Evolutionary conservation across 2,888 invertebrate species (phyloP), one percentile per base, ranked within the genome.

Genomic region (Lycocerus yunnanus): DNA sequence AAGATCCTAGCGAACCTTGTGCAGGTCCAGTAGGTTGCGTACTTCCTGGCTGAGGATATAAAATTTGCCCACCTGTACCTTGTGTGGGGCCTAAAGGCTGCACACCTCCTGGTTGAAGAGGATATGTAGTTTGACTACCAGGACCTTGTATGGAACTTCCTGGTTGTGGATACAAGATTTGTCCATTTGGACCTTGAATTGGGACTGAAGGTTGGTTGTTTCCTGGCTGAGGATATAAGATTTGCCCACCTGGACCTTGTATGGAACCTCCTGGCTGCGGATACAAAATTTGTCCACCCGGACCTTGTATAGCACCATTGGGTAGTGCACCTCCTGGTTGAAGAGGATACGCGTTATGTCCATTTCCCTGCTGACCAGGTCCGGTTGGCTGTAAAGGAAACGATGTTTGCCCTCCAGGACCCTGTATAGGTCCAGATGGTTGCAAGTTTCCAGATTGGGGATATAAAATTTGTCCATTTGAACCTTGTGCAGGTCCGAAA

Each of bases 81-180:
- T 18, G 24, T 11, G 13, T 15, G 43, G 65, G 10, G 66, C 66
- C 68, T 69, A 71, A 60, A 21, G 67, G 9, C 24, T 59, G 72
- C 59, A 13, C 21, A 24, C 73, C 69, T 21, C 61, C 59, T 15
- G 43, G 27, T 27, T 43, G 43, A n/a, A 43, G 24, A 13, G 43
- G 43, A 10, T 43, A 43, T 43, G 13, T 13, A 1, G 8, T 6
- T 78, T 76, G 76, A n/a, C 75, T 77, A 69, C 71, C 71, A 63
- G 73, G 69, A 67, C 69, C 75, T 16, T 69, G 58, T 11, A 58
- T 6, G n/a, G 27, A n/a, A 3, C 5, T 6, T 5, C 27, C 27
- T n/a, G 27, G 5, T 4, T 13, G 27, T n/a, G 27, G 27, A 43
- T 43, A 43, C n/a, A 43, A n/a, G 0, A 43, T 1, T n/a, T 43